Conservation (phyloP, 2,888 invertebrate species). For the Ceramica pisi region DNA sequence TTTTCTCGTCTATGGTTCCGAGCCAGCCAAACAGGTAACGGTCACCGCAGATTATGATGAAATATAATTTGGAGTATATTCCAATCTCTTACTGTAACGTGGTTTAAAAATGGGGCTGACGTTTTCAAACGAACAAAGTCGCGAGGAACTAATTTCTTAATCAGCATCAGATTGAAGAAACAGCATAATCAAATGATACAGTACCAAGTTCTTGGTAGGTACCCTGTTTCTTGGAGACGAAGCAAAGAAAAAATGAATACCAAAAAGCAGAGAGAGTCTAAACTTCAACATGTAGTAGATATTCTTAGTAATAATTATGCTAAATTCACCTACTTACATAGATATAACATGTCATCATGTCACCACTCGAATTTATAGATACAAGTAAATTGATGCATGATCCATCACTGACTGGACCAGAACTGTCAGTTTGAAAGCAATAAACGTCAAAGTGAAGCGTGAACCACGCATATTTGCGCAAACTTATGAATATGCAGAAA, state of each 20-base stretch:
- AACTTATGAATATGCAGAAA: conserved; percentile 55
- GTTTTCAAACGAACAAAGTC: background rate
- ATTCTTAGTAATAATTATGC: background rate
- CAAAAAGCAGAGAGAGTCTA: background rate
- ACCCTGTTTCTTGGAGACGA: background rate
- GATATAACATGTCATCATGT: conserved; percentile 33
- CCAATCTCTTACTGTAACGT: background rate
- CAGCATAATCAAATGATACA: no score
- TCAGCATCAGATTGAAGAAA: background rate
- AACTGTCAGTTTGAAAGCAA: conserved; percentile 43
- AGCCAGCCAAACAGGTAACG: background rate
- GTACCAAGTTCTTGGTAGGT: no score
- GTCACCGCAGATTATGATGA: background rate
- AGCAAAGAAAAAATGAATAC: background rate
- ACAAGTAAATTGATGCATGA: conserved; percentile 28
- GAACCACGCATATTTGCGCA: conserved; percentile 48
- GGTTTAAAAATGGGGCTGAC: background rate
- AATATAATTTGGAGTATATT: background rate
- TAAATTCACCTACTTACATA: conserved; percentile 29
- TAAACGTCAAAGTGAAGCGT: conserved; percentile 46
- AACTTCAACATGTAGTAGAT: background rate
- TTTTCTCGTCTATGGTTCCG: background rate
- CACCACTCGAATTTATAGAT: conserved; percentile 8
- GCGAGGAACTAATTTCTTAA: no score
- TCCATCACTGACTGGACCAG: conserved; percentile 46